Percentiles rank a stretch among this genome's conserved stretches.
phyloP scores from a whole-genome alignment of 2,888 invertebrate genomes.

The Calliphora vomitoria region DNA sequence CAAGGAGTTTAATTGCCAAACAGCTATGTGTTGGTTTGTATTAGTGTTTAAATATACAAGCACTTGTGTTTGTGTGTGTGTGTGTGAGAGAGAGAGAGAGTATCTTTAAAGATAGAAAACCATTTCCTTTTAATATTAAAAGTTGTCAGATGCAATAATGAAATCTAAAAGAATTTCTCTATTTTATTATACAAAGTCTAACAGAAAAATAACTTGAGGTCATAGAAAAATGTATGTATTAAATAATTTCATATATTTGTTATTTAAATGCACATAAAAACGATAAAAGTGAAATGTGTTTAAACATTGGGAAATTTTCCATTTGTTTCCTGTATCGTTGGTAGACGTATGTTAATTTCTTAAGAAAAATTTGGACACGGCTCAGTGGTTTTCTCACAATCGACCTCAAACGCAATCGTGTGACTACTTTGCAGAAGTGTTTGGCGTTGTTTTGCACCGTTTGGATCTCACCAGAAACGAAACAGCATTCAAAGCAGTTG shows the following conservation, averaged over 20 bases:
- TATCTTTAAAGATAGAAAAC: not conserved
- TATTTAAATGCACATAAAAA: not conserved
- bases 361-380: no score
- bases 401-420: no score
- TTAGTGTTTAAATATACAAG: not conserved
- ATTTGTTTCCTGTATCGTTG: no score
- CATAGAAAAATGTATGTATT: conserved; percentile 3
- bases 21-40: conserved; percentile 8
- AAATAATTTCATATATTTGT: not conserved
- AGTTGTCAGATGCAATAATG: conserved; percentile 59
- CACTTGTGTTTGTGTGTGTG: not conserved
- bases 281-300: no score
- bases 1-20: conserved; percentile 58
- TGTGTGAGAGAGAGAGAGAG: not conserved
- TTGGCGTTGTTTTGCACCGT: no score
- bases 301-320: no score
- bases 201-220: conserved; percentile 20
- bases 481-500: no score
- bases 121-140: conserved; percentile 57
- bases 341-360: no score
- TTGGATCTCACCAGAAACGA: no score
- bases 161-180: conserved; percentile 33
- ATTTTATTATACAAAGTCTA: conserved; percentile 14
- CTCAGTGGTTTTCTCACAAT: no score
- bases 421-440: no score